Evolutionary conservation across 2,113 vertebrate species (phyloP).

Genomic region (Acanthisitta chloris): DNA sequence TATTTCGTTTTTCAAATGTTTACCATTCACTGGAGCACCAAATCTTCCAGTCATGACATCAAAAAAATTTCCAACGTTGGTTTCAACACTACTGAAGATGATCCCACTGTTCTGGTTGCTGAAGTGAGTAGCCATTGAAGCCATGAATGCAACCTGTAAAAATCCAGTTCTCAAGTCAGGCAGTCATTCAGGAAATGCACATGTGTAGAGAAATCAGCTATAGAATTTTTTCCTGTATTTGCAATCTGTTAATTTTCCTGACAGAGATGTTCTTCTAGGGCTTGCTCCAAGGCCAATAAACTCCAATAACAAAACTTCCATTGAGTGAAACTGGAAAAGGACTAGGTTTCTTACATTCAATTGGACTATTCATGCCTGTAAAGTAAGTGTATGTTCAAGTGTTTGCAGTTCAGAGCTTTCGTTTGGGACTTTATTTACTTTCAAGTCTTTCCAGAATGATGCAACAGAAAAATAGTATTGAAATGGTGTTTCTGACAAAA

Average conservation of each 20-base stretch:
- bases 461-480: background rate
- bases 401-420: background rate
- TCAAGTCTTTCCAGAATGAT: background rate
- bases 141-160: conserved; percentile 82
- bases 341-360: conserved; percentile 14
- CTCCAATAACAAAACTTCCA: conserved; percentile 34
- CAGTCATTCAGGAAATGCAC: background rate
- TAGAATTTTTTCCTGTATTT: background rate
- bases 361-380: conserved; percentile 44
- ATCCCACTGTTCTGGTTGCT: conserved; percentile 85
- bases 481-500: background rate
- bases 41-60: conserved; percentile 85
- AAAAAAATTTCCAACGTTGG: conserved; percentile 82
- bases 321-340: conserved; percentile 20
- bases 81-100: conserved; percentile 85
- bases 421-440: background rate
- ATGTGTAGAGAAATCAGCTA: background rate
- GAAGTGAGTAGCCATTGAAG: conserved; percentile 84
- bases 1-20: conserved; percentile 12
- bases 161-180: background rate
- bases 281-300: conserved; percentile 39
- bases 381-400: background rate
- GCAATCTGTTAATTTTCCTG: conserved; percentile 33
- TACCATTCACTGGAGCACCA: conserved; percentile 80
- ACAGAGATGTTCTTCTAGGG: conserved; percentile 43